Percentiles rank a stretch among this genome's conserved stretches.
Conservation (phyloP, 1,140 invertebrate species). For the Drosophila grimshawi region DNA sequence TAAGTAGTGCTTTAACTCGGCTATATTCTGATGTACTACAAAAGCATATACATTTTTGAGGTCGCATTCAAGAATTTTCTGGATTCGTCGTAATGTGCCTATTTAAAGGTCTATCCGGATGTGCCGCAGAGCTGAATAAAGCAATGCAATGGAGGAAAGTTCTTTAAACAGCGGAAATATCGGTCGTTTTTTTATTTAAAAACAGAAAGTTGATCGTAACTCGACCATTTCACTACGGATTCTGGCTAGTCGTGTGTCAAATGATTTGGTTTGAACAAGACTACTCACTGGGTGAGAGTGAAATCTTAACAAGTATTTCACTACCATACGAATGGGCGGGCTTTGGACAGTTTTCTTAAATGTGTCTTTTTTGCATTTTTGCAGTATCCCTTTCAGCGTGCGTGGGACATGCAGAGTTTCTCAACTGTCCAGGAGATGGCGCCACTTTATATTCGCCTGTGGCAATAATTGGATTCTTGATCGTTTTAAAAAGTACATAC, state of each 20-base stretch:
- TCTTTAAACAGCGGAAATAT: neutral
- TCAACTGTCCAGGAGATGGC: neutral
- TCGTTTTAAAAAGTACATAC: no score
- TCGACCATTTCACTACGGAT: neutral
- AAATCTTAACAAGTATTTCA: neutral
- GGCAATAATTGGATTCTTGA: no score
- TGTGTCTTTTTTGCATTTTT: neutral
- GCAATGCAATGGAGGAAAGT: neutral
- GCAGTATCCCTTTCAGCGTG: neutral
- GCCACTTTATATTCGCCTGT: neutral
- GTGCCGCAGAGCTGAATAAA: neutral
- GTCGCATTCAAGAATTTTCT: neutral
- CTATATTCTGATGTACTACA: no score
- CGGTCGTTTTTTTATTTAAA: neutral
- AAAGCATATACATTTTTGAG: no score
- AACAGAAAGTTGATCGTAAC: slow-evolving; percentile 4
- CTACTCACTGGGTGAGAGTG: no score
- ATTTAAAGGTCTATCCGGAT: no score
- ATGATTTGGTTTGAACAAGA: no score
- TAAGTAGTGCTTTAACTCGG: no score
- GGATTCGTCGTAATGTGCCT: neutral
- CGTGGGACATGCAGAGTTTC: neutral
- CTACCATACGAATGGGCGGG: no score
- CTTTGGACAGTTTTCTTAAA: no score
- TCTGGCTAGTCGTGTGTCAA: neutral